Evolutionary conservation across 1,140 invertebrate species (phyloP).

Genomic region (Pseudomyrmex dendroicus): DNA sequence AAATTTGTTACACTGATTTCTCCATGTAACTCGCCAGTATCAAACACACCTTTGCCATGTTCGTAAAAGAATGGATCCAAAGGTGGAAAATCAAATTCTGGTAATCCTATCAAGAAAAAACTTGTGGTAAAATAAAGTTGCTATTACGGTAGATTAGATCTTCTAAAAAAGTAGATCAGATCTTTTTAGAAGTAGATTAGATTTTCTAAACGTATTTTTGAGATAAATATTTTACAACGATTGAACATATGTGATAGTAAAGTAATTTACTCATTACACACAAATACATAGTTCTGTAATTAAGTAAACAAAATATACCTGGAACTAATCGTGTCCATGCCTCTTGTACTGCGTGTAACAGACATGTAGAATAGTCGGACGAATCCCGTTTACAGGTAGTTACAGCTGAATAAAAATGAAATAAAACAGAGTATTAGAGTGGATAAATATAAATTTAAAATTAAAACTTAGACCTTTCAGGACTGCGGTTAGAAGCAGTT

Average conservation of each 20-base stretch:
- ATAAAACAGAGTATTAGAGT: background rate
- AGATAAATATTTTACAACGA: too few species aligned
- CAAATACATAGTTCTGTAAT: background rate
- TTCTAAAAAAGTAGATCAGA: too few species aligned
- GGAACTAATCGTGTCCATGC: background rate
- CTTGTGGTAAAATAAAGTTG: too few species aligned
- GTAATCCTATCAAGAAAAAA: conserved; percentile 1
- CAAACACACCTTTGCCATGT: background rate
- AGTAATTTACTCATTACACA: too few species aligned
- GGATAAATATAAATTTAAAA: background rate
- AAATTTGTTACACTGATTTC: background rate
- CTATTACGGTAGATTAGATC: too few species aligned
- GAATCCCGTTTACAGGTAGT: background rate
- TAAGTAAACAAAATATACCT: background rate
- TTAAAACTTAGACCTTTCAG: too few species aligned
- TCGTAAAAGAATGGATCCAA: conserved; percentile 10
- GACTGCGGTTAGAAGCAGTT: too few species aligned
- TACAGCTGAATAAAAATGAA: background rate
- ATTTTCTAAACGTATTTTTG: too few species aligned
- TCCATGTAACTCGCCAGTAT: background rate
- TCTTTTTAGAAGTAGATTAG: too few species aligned
- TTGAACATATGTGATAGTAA: too few species aligned
- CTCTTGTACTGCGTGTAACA: background rate
- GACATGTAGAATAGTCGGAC: background rate
- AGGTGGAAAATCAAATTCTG: conserved; percentile 6